Evolutionary conservation across 2,888 invertebrate genomes (phyloP).

Genomic region (Onchidella celtica): DNA sequence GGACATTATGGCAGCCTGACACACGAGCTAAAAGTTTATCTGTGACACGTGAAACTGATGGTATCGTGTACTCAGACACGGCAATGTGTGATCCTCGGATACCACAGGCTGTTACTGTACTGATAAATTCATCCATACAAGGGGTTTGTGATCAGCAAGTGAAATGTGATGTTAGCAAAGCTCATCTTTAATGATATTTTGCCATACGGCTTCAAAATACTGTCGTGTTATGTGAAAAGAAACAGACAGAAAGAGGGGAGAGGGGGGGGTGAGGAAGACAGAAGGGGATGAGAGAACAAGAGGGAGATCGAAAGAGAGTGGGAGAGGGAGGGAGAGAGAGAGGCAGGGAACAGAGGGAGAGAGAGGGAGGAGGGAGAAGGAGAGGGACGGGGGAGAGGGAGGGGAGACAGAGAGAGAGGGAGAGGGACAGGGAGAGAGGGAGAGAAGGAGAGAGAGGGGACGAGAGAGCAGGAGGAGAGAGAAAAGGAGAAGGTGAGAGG

Average conservation of each 20-base stretch:
- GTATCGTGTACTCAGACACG: too few species aligned
- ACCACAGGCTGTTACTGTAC: too few species aligned
- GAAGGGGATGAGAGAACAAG: background rate
- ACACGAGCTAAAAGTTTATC: too few species aligned
- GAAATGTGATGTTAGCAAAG: too few species aligned
- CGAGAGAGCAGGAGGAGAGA: background rate
- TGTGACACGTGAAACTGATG: too few species aligned
- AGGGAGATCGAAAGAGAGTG: background rate
- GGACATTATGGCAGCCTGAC: too few species aligned
- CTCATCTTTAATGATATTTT: too few species aligned
- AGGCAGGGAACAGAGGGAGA: background rate
- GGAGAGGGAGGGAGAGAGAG: background rate
- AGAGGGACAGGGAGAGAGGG: background rate
- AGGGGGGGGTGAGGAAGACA: background rate
- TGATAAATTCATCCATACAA: too few species aligned
- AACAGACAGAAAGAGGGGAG: background rate
- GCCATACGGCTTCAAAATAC: too few species aligned
- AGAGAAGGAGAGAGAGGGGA: background rate
- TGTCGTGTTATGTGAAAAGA: background rate
- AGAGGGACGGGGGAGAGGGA: background rate
- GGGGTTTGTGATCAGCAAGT: too few species aligned
- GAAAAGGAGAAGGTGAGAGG: background rate
- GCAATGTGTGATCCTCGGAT: too few species aligned
- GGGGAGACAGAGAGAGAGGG: background rate
- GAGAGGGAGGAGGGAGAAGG: background rate